Conservation (phyloP, 2,888 invertebrate genomes). For the Drosophila nigricruria region DNA sequence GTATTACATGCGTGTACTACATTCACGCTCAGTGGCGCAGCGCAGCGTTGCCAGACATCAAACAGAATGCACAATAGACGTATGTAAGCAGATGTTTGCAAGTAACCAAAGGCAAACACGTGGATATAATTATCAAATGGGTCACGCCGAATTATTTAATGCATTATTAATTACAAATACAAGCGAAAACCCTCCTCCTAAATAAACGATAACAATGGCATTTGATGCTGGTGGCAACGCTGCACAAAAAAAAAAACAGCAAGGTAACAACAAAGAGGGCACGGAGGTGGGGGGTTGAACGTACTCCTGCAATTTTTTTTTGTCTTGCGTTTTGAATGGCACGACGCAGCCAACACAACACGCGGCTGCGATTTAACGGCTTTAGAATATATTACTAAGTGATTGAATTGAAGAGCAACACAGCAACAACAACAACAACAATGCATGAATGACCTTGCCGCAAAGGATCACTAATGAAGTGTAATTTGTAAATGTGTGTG, state of each 20-base stretch:
- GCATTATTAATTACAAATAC: constrained; percentile 16
- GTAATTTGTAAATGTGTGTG: constrained; percentile 2
- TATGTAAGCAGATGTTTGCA: constrained; percentile 23
- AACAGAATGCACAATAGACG: constrained; percentile 28
- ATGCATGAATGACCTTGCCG: constrained; percentile 43
- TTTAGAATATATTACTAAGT: constrained; percentile 10
- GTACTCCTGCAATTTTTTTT: constrained; percentile 22
- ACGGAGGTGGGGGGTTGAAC: constrained; percentile 10
- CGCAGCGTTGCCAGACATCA: constrained; percentile 48
- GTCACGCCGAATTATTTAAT: constrained; percentile 15
- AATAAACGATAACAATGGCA: constrained; percentile 8
- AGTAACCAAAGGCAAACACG: constrained; percentile 28
- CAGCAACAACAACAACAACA: constrained; percentile 5
- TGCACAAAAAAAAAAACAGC: constrained; percentile 9
- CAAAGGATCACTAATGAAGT: constrained; percentile 41
- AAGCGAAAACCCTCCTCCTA: not conserved
- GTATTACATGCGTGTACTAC: constrained; percentile 42
- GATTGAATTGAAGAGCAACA: constrained; percentile 3
- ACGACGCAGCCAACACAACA: constrained; percentile 22
- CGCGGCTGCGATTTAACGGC: constrained; percentile 10
- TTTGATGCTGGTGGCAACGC: constrained; percentile 49
- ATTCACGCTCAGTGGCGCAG: constrained; percentile 47
- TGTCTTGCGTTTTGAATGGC: constrained; percentile 2
- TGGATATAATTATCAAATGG: constrained; percentile 25
- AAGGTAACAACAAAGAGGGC: constrained; percentile 41